Evolutionary conservation across 2,888 invertebrate species (phyloP).

Genomic region (Endotricha flammealis): DNA sequence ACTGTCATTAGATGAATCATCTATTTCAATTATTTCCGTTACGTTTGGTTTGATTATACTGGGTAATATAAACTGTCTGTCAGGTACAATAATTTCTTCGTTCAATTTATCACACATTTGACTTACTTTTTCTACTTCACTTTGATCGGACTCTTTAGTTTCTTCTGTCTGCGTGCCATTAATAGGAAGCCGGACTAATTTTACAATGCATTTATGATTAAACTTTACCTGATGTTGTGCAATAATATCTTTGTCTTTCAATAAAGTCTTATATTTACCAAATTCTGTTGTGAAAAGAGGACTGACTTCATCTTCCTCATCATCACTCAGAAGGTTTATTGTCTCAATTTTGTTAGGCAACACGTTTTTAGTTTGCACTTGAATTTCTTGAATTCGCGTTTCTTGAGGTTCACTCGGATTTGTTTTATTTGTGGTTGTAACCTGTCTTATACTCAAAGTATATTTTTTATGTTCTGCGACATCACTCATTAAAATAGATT

Average conservation of each 20-base stretch:
- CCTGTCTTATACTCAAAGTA: constrained; percentile 49
- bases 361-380: constrained; percentile 13
- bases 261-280: constrained; percentile 40
- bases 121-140: neutral
- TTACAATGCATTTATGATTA: constrained; percentile 41
- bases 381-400: constrained; percentile 31
- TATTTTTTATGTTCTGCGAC: constrained; percentile 35
- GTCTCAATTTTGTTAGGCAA: constrained; percentile 35
- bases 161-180: neutral
- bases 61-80: neutral
- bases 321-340: constrained; percentile 61
- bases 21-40: constrained; percentile 40
- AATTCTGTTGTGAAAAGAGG: constrained; percentile 44
- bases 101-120: neutral
- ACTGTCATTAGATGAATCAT: constrained; percentile 48
- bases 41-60: constrained; percentile 8
- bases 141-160: neutral
- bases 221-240: constrained; percentile 46
- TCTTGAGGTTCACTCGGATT: constrained; percentile 27
- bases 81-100: neutral
- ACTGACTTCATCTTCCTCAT: constrained; percentile 39
- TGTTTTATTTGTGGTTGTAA: constrained; percentile 21
- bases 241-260: constrained; percentile 28
- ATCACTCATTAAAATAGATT: constrained; percentile 35
- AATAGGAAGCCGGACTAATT: constrained; percentile 26